Evolutionary conservation across 2,797 vertebrate genomes (phyloP).

Genomic region (Eidolon dupreanum): DNA sequence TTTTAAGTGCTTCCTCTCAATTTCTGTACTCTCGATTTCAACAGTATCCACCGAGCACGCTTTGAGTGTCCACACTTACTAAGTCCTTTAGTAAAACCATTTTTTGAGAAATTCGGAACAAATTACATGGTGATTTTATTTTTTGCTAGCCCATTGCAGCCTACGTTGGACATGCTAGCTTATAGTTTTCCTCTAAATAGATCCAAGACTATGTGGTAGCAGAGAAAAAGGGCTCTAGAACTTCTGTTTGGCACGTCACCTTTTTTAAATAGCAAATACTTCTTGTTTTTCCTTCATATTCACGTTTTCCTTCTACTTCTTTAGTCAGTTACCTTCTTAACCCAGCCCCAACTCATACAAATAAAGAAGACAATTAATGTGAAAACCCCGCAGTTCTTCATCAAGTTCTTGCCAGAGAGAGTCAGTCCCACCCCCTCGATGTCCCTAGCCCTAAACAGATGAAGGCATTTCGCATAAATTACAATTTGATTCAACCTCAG

Average conservation of each 20-base stretch:
- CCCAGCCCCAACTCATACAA: neutral
- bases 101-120: neutral
- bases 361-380: slow-evolving; percentile 37
- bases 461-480: slow-evolving; percentile 51
- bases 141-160: neutral
- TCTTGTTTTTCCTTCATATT: neutral
- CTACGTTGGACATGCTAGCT: neutral
- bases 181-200: slow-evolving; percentile 46
- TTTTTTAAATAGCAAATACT: slow-evolving; percentile 26
- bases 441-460: slow-evolving; percentile 25
- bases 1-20: neutral
- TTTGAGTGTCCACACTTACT: neutral
- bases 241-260: neutral
- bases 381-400: slow-evolving; percentile 38
- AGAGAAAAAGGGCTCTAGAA: neutral
- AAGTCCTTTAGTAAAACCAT: neutral
- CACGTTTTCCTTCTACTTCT: neutral
- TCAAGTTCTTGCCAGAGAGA: neutral
- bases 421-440: neutral
- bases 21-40: neutral
- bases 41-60: neutral
- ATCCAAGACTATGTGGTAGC: neutral
- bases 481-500: neutral
- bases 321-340: slow-evolving; percentile 40
- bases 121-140: neutral